phyloP scores from a whole-genome alignment of 2,113 vertebrate species.

The Ochotona curzoniae region DNA sequence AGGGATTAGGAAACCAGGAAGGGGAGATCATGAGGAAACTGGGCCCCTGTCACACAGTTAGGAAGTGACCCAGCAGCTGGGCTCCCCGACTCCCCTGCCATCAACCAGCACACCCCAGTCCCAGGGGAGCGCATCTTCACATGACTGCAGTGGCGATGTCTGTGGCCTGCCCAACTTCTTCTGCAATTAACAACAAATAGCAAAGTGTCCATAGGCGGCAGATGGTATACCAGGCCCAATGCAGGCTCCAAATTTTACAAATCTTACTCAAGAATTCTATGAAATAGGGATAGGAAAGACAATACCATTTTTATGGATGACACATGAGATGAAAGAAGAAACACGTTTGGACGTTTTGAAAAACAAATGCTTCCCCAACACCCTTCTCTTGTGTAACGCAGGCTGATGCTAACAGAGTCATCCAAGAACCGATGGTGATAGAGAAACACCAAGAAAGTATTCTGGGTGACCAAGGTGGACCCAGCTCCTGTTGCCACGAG shows the following conservation, averaged over 20 bases:
- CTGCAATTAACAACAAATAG: neutral
- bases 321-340: neutral
- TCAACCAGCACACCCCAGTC: neutral
- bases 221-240: no score
- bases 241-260: neutral
- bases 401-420: neutral
- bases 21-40: neutral
- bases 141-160: neutral
- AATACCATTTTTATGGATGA: neutral
- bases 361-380: neutral
- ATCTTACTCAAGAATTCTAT: neutral
- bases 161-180: neutral
- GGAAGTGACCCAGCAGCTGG: neutral
- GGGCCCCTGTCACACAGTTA: neutral
- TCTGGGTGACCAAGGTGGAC: neutral
- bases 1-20: neutral
- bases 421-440: no score
- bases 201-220: accelerated
- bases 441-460: neutral
- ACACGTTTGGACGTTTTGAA: neutral
- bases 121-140: neutral
- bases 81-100: neutral
- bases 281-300: neutral
- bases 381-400: neutral
- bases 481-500: neutral